phyloP scores from a whole-genome alignment of 2,888 invertebrate genomes.

The Exocentrus adspersus region DNA sequence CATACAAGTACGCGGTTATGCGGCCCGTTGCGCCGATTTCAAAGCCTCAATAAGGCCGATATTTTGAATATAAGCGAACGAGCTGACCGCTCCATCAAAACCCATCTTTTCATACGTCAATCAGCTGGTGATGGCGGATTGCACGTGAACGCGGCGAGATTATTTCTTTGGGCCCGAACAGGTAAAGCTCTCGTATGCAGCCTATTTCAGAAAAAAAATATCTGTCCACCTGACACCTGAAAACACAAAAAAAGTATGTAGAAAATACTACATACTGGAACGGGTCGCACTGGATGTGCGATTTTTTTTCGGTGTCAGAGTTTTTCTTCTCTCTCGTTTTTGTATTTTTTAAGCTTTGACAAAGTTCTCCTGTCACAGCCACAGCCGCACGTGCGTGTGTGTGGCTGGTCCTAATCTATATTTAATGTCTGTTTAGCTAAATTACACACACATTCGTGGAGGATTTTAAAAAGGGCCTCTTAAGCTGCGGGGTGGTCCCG shows the following conservation, averaged over 20 bases:
- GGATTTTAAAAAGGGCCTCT: constrained; percentile 22
- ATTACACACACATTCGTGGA: constrained; percentile 30
- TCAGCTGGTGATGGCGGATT: too few relatives aligned
- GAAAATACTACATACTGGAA: too few relatives aligned
- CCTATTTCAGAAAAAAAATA: too few relatives aligned
- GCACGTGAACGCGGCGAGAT: too few relatives aligned
- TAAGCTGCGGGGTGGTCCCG: constrained; percentile 30
- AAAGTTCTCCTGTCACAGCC: neutral
- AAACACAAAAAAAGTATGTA: too few relatives aligned
- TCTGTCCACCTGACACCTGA: too few relatives aligned
- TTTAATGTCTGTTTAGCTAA: constrained; percentile 30
- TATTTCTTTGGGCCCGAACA: too few relatives aligned
- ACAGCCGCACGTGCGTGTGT: too few relatives aligned
- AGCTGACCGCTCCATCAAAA: constrained; percentile 46
- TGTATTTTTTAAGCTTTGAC: neutral
- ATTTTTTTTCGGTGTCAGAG: too few relatives aligned
- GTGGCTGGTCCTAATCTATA: constrained; percentile 30
- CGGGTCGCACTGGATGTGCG: too few relatives aligned
- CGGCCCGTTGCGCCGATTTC: constrained; percentile 35
- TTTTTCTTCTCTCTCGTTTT: too few relatives aligned
- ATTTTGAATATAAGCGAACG: constrained; percentile 47
- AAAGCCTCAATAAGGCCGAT: constrained; percentile 40
- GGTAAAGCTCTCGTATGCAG: too few relatives aligned
- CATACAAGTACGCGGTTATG: constrained; percentile 41
- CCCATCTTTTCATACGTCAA: constrained; percentile 48